Base-by-base conservation (phyloP, 2,113 vertebrate genomes). In the Hipposideros armiger region DNA sequence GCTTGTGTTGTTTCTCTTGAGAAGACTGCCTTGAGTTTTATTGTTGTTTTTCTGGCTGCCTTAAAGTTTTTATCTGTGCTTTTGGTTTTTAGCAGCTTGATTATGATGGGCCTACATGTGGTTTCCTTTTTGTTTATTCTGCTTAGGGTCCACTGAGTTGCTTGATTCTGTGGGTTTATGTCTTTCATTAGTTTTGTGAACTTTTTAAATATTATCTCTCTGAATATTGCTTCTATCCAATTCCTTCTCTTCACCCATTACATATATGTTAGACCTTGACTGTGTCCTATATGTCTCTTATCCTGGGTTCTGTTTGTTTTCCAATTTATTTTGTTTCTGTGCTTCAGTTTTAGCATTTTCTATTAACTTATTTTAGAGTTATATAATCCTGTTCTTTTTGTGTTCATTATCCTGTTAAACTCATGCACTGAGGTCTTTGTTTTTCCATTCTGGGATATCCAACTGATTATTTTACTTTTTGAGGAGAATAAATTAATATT, bases 401-500 rank as follows among this genome's bases (percentile, higher is more conserved):
- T 15, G 36, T 32, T 47, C 5, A 45, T 42, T 78, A 52, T 56
- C 16, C 64, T 72, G 14, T 90, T 83, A 92, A 82, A 82, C 7
- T 10, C 14, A 60, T 42, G 30, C 22, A 93, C 11, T 83, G 50
- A 66, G 42, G 76, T 67, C n/a, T 83, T 60, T 83, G 42, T 67
- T 95, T 90, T 87, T 85, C 24, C 16, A 50, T 82, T 82, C 5
- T 77, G 73, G 22, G 1, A 60, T 94, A 70, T 26, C 24, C 15
- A 88, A 16, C 30, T 66, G 13, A 58, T 64, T 36, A 22, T 66
- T 76, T 72, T 72, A 11, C 13, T 62, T 60, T 54, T 54, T 83
- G 58, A 96, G 74, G 95, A 91, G 86, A 95, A 89, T 89, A 74
- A 74, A 95, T 98, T 96, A 96, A 97, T 95, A 96, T 96, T 96